Evolutionary conservation across 2,888 invertebrate genomes (phyloP), one percentile per base, ranked within the genome.

Genomic region (Apotomis capreana): DNA sequence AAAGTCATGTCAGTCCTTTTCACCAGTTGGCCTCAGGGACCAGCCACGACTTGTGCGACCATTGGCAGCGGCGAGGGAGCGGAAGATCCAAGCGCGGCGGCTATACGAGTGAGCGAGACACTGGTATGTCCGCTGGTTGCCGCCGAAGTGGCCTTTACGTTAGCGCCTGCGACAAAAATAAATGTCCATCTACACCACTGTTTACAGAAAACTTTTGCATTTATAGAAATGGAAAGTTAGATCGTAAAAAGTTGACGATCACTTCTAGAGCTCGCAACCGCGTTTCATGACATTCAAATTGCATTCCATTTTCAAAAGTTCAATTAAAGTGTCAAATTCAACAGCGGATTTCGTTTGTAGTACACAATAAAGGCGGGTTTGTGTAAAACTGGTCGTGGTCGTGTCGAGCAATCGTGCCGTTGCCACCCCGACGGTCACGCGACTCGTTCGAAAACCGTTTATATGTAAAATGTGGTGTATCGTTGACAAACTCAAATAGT

Each of bases 261-360:
- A 46, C 64, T 65, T 65, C 26, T n/a, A 5, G 46, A 37, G 46
- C 55, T 65, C 54, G 3, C 12, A 44, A 64, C 52, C 52, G 13
- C 26, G 5, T 60, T 51, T 63, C 51, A 15, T 3, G 13, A 10
- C 4, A 15, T 55, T 64, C 12, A 46, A 65, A 65, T 13, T 4
- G 40, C 63, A 37, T 51, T 51, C 52, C 44, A 63, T 59, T 68
- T 46, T 60, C 10, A 64, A 71, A 60, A 70, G 37, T 65, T 65
- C 60, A 70, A 37, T 65, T 51, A 62, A 68, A 57, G 57, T 62
- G 67, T 57, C 49, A 65, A 70, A 63, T 64, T 60, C 46, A 4
- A 59, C 46, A 37, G 44, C 60, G 61, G 46, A 15, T 65, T 40
- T 57, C 10, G 26, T 36, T 51, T 12, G 36, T 8, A 15, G 57